Base-by-base conservation (phyloP, 64 coral and sea anemone species). In the Montipora cactus region DNA sequence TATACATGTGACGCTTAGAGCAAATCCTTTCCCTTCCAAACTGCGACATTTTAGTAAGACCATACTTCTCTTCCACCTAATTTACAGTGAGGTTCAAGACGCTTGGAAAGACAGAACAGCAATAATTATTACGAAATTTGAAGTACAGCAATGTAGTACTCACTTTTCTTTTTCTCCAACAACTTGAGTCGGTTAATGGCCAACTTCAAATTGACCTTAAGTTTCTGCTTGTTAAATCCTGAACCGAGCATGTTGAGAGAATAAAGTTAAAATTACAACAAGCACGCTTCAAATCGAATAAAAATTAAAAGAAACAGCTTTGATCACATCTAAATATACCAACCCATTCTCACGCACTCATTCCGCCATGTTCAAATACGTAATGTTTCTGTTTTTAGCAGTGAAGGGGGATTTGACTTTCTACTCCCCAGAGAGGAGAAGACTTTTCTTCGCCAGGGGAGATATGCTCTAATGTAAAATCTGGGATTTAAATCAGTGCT, bases 101-200 rank as follows among this genome's bases (percentile, higher is more conserved):
- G 37, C 37, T 37, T 37, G 37, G 45, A 14, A 28, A 22, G 6
- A 7, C 0, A 68, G n/a, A 37, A 45, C 5, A 44, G 46, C 47
- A 62, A 84, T 0, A 79, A 37, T 10, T 13, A 76, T 68, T 50
- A 49, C 73, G 79, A 82, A 91, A 77, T 78, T 77, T 37, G 0
- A 28, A 44, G 2, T 37, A 37, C 37, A 37, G 37, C 37, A 37
- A 37, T 37, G 55, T 1, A 13, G 51, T 51, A 94, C 98, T 89
- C 12, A 99, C 98, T 99, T 74, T 99, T 99, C 64, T 99, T 99
- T 81, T 99, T 99, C 86, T 99, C 98, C 79, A 99, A 88, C 13
- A 99, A 80, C 58, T 99, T 99, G 0, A 99, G 92, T 57, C 98
- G 51, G 91, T 99, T 99, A 48, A 99, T 99, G 37, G 92, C 86